These are phyloP conservation scores for Halichondria panicea DNA, from an alignment of 37 sponge, comb jelly and placozoan genomes.

Conservation along the genomic window DNA sequence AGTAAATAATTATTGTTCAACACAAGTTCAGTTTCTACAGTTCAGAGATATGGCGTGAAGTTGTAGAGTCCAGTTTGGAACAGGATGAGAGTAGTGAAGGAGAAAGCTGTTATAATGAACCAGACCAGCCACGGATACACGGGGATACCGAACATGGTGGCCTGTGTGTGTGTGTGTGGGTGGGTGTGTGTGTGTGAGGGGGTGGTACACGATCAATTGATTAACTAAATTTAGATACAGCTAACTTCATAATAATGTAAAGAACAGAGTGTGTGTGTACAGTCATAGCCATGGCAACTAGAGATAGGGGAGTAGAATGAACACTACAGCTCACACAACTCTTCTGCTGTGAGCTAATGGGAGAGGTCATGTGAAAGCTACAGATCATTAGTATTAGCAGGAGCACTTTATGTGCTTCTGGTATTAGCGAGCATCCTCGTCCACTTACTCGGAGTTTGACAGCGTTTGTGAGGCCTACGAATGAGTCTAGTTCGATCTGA, in stretches of 20 bases:
- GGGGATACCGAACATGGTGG: slow-evolving; percentile 80
- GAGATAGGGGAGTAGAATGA: slow-evolving; percentile 1
- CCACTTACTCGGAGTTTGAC: slow-evolving; percentile 44
- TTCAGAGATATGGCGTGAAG: slow-evolving; percentile 27
- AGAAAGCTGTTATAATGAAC: slow-evolving; percentile 11
- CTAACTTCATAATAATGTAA: background rate
- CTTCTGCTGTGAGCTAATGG: background rate
- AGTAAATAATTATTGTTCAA: background rate
- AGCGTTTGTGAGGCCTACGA: slow-evolving; percentile 31
- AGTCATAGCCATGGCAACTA: background rate
- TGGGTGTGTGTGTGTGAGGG: background rate
- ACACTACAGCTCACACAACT: background rate
- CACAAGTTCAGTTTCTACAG: background rate
- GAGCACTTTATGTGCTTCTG: background rate
- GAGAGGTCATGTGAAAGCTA: background rate
- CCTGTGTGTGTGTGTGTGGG: slow-evolving; percentile 10
- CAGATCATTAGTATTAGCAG: background rate
- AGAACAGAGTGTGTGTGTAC: slow-evolving; percentile 7
- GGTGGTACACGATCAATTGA: background rate
- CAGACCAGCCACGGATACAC: slow-evolving; percentile 67
- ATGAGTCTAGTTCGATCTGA: slow-evolving; percentile 72
- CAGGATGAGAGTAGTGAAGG: slow-evolving; percentile 54
- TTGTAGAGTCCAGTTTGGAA: slow-evolving; percentile 37
- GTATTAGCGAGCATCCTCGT: no score
- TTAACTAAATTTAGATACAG: no score